Evolutionary conservation across 1,140 invertebrate species (phyloP).

Genomic region (Drosophila carrolli): DNA sequence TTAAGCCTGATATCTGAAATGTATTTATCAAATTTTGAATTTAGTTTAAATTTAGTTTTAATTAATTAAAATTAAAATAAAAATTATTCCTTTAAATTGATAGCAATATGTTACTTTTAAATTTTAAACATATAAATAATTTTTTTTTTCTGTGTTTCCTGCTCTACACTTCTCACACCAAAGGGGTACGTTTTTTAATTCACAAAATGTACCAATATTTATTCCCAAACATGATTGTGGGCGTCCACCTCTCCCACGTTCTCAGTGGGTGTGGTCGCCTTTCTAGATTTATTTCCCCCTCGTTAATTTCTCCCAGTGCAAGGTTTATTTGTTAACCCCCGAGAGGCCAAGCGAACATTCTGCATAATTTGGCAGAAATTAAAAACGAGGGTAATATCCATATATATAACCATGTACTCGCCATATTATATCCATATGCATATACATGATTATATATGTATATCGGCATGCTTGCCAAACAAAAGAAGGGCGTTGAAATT

Average conservation of each 20-base stretch:
- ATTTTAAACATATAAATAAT: not conserved
- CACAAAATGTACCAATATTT: constrained; percentile 60
- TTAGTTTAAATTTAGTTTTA: too few species aligned
- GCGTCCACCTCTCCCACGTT: constrained; percentile 12
- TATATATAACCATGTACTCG: constrained; percentile 36
- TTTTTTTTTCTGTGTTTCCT: not conserved
- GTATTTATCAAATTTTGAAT: too few species aligned
- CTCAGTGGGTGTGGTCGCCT: constrained; percentile 20
- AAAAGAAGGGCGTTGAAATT: constrained; percentile 82
- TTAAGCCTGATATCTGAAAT: not conserved
- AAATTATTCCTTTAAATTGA: too few species aligned
- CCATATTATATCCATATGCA: constrained; percentile 44
- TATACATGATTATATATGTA: constrained; percentile 44
- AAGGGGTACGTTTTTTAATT: constrained; percentile 44
- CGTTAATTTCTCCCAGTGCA: constrained; percentile 43
- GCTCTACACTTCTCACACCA: not conserved
- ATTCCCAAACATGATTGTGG: constrained; percentile 40
- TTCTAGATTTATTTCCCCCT: constrained; percentile 5
- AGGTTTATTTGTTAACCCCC: constrained; percentile 31
- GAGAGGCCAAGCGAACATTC: constrained; percentile 45
- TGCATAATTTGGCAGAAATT: constrained; percentile 80
- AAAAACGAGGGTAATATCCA: constrained; percentile 80
- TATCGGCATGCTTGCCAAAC: constrained; percentile 45
- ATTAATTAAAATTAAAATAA: too few species aligned
- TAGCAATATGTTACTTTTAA: too few species aligned